These are phyloP conservation scores for Drosophila sp. DNA, from an alignment of 1,140 invertebrate species.

Conservation along the genomic window DNA sequence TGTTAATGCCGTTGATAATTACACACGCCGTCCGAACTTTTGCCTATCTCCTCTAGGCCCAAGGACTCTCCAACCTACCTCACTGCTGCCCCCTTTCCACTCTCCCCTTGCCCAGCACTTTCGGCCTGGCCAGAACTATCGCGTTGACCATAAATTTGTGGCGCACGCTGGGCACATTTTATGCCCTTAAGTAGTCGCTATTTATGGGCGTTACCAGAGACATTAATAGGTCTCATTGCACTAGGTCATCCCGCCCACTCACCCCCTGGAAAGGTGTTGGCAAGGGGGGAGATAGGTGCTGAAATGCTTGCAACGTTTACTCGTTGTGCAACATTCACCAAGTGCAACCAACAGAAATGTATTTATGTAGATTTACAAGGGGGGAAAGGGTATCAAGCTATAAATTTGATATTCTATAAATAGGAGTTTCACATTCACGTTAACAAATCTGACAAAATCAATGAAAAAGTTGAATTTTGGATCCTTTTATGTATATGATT, in stretches of 20 bases:
- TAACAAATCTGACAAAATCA: no score
- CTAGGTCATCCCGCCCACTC: slow-evolving; percentile 17
- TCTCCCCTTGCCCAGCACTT: not conserved
- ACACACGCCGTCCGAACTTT: slow-evolving; percentile 53
- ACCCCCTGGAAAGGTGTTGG: not conserved
- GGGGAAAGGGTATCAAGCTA: no score
- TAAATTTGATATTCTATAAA: no score
- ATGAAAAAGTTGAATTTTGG: no score
- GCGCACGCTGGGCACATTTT: slow-evolving; percentile 55
- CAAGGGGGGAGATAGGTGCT: no score
- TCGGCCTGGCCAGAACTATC: slow-evolving; percentile 48
- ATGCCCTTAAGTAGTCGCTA: slow-evolving; percentile 73
- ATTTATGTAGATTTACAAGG: no score
- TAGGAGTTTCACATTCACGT: no score
- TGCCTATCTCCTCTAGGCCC: slow-evolving; percentile 4
- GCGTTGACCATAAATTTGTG: slow-evolving; percentile 68
- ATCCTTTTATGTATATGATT: no score
- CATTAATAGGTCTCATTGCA: slow-evolving; percentile 30
- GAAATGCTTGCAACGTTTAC: not conserved
- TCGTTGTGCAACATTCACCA: not conserved
- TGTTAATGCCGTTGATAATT: slow-evolving; percentile 79
- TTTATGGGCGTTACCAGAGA: slow-evolving; percentile 57
- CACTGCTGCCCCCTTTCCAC: not conserved
- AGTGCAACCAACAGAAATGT: not conserved
- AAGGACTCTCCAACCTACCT: slow-evolving; percentile 11